Conservation (phyloP, 2,113 vertebrate species). For the Oxyura jamaicensis region DNA sequence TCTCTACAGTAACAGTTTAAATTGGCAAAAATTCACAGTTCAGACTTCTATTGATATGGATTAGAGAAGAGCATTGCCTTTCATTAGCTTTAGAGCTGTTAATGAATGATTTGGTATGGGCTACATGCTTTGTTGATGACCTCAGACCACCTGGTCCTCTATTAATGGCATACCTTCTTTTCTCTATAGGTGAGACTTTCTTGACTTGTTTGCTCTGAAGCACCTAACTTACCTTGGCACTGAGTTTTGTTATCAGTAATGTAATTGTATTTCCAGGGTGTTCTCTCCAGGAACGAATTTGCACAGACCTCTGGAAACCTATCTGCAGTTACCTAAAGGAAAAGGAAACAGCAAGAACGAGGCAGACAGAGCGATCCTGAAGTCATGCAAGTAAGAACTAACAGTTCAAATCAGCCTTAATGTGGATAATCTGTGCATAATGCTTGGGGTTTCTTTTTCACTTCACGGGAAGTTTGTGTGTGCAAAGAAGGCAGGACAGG, state of each 20-base stretch:
- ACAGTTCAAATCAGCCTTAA: neutral
- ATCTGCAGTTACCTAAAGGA: neutral
- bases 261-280: neutral
- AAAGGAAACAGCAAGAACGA: neutral
- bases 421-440: neutral
- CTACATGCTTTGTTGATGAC: neutral
- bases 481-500: neutral
- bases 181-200: neutral
- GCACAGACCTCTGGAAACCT: neutral
- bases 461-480: neutral
- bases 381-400: neutral
- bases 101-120: neutral
- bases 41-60: conserved; percentile 20
- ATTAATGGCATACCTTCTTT: neutral
- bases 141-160: neutral
- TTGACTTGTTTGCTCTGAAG: neutral
- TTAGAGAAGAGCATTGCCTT: neutral
- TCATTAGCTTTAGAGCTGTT: neutral
- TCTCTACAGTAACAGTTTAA: neutral
- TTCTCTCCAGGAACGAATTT: neutral
- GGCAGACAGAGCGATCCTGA: neutral
- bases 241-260: neutral
- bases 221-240: neutral
- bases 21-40: neutral
- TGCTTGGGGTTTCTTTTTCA: neutral